These are phyloP conservation scores for Platichthys flesus DNA, from an alignment of 2,113 vertebrate species.

Conservation along the genomic window DNA sequence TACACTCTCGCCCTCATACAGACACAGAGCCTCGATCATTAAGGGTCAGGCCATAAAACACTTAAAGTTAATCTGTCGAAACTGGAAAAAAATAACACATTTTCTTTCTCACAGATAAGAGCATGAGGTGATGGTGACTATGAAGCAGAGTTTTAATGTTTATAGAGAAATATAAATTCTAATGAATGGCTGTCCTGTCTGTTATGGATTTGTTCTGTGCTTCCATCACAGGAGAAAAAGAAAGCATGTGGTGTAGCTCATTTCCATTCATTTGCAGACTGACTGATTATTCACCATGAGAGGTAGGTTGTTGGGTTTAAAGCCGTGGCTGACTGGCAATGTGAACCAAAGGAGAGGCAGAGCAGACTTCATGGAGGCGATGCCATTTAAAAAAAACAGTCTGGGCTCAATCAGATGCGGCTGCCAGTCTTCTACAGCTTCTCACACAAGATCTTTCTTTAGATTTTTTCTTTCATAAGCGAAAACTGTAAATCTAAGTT, in stretches of 20 bases:
- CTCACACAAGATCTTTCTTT: not conserved
- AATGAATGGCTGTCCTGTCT: not conserved
- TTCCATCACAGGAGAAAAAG: not conserved
- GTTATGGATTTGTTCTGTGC: not conserved
- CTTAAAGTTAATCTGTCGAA: slow-evolving; percentile 17
- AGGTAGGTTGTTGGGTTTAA: not conserved
- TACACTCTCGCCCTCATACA: not conserved
- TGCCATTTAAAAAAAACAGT: slow-evolving; percentile 15
- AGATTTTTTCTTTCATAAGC: slow-evolving; percentile 15
- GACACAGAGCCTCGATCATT: slow-evolving; percentile 10
- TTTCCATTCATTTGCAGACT: not conserved
- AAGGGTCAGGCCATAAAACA: slow-evolving; percentile 33
- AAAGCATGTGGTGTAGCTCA: not conserved
- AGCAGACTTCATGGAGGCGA: not conserved
- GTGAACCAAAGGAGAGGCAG: not conserved
- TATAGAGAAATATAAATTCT: slow-evolving; percentile 10
- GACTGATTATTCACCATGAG: not conserved
- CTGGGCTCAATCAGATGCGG: slow-evolving; percentile 17
- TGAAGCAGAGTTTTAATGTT: not conserved
- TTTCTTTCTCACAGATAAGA: slow-evolving; percentile 5
- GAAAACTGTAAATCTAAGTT: not conserved
- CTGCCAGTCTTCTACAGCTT: slow-evolving; percentile 12
- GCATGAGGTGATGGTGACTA: not conserved
- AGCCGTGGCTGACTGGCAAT: slow-evolving; percentile 4
- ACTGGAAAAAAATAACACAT: slow-evolving; percentile 21